A percentile compares a stretch with the other conserved stretches of the same genome.
Conservation (phyloP, 2,113 vertebrate species). For the Campylomormyrus numenius region DNA sequence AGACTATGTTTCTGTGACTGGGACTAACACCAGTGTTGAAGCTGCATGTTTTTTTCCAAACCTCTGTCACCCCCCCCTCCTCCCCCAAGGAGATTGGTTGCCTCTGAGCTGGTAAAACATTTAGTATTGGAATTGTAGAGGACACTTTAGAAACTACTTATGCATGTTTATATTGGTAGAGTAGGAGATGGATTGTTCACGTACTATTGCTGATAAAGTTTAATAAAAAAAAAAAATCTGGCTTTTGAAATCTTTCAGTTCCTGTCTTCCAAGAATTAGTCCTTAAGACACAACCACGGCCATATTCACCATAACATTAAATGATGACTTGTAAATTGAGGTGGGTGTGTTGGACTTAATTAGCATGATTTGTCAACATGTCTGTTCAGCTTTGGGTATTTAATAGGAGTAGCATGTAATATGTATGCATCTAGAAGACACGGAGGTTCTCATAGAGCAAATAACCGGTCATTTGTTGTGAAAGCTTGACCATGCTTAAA, state of each 20-base stretch:
- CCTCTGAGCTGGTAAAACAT: constrained; percentile 47
- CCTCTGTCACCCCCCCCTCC: constrained; percentile 12
- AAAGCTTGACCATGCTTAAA: not conserved
- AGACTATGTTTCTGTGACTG: constrained; percentile 12
- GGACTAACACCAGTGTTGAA: constrained; percentile 5
- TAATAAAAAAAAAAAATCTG: constrained; percentile 16
- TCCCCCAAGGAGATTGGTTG: constrained; percentile 33
- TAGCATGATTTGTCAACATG: not conserved
- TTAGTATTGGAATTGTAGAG: constrained; percentile 61
- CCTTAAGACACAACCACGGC: not conserved
- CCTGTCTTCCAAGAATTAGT: not conserved
- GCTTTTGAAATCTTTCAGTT: not conserved
- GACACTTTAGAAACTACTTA: constrained; percentile 75
- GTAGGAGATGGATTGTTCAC: constrained; percentile 79
- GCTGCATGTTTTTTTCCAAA: constrained; percentile 28
- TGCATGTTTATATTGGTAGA: constrained; percentile 88
- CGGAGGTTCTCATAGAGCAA: not conserved
- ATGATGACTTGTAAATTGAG: not conserved
- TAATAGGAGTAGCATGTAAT: not conserved
- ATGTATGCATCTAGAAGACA: not conserved
- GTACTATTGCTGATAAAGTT: constrained; percentile 66
- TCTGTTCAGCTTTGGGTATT: not conserved
- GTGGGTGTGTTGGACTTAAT: not conserved
- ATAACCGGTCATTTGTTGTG: not conserved
- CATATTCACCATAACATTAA: not conserved